phyloP scores from a whole-genome alignment of 1,140 invertebrate genomes.

The Bombus consobrinus region DNA sequence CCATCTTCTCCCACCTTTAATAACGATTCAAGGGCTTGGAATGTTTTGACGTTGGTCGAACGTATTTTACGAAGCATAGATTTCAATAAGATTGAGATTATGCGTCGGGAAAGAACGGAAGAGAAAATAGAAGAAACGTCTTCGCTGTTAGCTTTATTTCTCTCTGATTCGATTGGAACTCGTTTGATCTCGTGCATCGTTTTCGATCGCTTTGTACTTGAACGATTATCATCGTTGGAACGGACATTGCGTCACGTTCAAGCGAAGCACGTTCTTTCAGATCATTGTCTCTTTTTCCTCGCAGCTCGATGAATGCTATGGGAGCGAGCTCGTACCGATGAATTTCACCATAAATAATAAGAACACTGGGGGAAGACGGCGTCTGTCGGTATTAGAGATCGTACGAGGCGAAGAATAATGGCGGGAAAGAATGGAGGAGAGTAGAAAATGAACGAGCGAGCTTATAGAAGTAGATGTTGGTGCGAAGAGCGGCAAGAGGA shows the following conservation, averaged over 20 bases:
- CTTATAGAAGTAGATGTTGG: conserved; percentile 52
- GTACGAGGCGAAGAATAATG: conserved; percentile 27
- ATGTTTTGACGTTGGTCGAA: neutral
- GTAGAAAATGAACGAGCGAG: conserved; percentile 41
- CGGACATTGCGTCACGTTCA: neutral
- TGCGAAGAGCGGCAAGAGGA: neutral
- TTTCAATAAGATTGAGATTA: neutral
- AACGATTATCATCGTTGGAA: neutral
- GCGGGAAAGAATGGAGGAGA: conserved; percentile 14
- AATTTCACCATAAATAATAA: conserved; percentile 64
- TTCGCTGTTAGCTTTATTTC: neutral
- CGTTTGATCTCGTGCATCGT: neutral
- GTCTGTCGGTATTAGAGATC: conserved; percentile 63
- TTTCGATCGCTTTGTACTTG: neutral
- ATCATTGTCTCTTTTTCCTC: neutral
- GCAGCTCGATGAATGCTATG: neutral
- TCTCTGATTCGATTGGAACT: neutral
- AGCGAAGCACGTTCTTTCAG: neutral
- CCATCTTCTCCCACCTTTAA: neutral
- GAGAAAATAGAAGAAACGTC: fast-evolving
- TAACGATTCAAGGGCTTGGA: neutral
- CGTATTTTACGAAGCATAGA: neutral
- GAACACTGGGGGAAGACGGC: conserved; percentile 27
- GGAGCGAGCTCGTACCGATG: neutral
- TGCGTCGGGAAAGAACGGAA: neutral